These are phyloP conservation scores for Drosophila paranaensis DNA, from an alignment of 2,888 invertebrate genomes.

Conservation along the genomic window DNA sequence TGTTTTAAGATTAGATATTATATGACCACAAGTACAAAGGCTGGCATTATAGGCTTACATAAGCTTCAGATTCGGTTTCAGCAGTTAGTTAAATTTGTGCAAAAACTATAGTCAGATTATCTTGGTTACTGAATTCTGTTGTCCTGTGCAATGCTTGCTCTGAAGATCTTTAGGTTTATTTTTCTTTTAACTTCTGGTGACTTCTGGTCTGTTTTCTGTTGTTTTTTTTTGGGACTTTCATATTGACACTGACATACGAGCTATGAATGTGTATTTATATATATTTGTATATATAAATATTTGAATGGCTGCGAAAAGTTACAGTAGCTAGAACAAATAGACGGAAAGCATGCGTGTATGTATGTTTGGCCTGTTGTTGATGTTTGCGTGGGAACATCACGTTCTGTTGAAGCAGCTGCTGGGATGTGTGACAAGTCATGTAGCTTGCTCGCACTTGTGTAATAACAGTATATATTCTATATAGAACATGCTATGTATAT, in stretches of 20 bases:
- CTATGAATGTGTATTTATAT: background rate
- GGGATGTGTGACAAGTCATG: constrained; percentile 6
- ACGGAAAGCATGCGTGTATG: background rate
- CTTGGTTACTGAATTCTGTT: background rate
- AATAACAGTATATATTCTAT: constrained; percentile 9
- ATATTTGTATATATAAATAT: background rate
- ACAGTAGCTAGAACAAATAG: constrained; percentile 11
- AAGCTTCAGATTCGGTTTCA: too few relatives aligned
- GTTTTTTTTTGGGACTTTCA: background rate
- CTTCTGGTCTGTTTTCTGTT: background rate
- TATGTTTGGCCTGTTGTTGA: constrained; percentile 16
- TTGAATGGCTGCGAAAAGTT: constrained; percentile 11
- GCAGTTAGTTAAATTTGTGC: too few relatives aligned
- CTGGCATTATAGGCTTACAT: too few relatives aligned
- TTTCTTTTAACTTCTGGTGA: background rate
- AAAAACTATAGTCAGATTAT: background rate
- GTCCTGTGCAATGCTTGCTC: background rate
- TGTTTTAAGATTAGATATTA: too few relatives aligned
- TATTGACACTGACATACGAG: constrained; percentile 11
- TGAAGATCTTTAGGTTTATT: background rate
- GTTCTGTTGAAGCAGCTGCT: constrained; percentile 53
- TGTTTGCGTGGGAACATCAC: constrained; percentile 45
- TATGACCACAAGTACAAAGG: too few relatives aligned
- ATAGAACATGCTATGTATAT: background rate
- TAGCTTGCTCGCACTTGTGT: background rate